Evolutionary conservation across 1,140 invertebrate species (phyloP), one percentile per base, ranked within the genome.

Genomic region (Rhyzopertha dominica): DNA sequence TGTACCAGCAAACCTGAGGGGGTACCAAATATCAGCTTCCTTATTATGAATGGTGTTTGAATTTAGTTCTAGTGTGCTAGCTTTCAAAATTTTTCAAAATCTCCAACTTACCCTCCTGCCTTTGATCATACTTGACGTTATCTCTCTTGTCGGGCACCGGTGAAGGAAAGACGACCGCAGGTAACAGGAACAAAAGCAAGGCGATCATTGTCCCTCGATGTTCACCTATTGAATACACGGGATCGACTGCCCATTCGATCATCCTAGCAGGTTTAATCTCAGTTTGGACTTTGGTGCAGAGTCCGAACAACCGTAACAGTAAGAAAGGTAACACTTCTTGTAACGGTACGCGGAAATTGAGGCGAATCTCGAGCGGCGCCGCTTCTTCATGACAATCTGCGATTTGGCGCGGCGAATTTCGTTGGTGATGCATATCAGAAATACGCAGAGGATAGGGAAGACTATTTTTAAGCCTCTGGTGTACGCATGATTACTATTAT

Each of bases 21-120:
- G n/a, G n/a, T n/a, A n/a, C n/a, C n/a, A n/a, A n/a, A n/a, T n/a
- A n/a, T n/a, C n/a, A n/a, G n/a, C n/a, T n/a, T n/a, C n/a, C n/a
- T n/a, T n/a, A n/a, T n/a, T n/a, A n/a, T n/a, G n/a, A n/a, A n/a
- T n/a, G n/a, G n/a, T n/a, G n/a, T n/a, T n/a, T n/a, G n/a, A n/a
- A n/a, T n/a, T n/a, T n/a, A n/a, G n/a, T n/a, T n/a, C n/a, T n/a
- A n/a, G n/a, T n/a, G n/a, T n/a, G n/a, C n/a, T n/a, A n/a, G n/a
- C n/a, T n/a, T n/a, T n/a, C n/a, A n/a, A n/a, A n/a, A n/a, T n/a
- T n/a, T n/a, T n/a, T n/a, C n/a, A n/a, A n/a, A n/a, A n/a, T n/a
- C n/a, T n/a, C n/a, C n/a, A 19, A 77, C 73, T 60, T 78, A 74
- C 1, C 77, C 61, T 61, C 76, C 58, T 80, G 78, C 0, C 77